Conservation (phyloP, 2,888 invertebrate species). For the Sinelater perroti region DNA sequence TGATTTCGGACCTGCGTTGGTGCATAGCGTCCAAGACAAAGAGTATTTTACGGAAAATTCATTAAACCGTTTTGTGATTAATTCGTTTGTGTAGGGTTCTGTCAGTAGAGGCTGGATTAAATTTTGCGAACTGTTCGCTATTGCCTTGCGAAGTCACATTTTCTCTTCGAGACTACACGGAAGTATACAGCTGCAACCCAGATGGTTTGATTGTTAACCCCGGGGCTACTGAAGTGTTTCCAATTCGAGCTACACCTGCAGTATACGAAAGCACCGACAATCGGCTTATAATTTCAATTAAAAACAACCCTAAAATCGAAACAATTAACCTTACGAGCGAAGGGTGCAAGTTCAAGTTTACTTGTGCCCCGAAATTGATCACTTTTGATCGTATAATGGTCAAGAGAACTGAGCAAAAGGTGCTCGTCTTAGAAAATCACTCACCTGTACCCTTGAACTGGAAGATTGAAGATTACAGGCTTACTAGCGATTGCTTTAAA, state of each 20-base stretch:
- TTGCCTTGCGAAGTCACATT: slow-evolving; percentile 63
- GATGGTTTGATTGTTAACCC: slow-evolving; percentile 47
- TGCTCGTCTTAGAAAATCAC: slow-evolving; percentile 66
- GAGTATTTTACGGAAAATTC: slow-evolving; percentile 9
- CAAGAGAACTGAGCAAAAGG: slow-evolving; percentile 62
- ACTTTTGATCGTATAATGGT: slow-evolving; percentile 67
- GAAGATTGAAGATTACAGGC: slow-evolving; percentile 64
- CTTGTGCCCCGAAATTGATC: slow-evolving; percentile 55
- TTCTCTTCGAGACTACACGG: slow-evolving; percentile 60
- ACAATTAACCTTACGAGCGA: slow-evolving; percentile 63
- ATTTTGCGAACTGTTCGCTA: slow-evolving; percentile 65
- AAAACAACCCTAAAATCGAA: slow-evolving; percentile 69
- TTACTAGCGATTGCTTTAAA: too few relatives aligned
- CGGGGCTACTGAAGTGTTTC: slow-evolving; percentile 47
- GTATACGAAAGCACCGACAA: slow-evolving; percentile 52
- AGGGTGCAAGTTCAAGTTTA: slow-evolving; percentile 65
- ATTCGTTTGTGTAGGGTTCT: slow-evolving; percentile 58
- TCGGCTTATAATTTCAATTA: slow-evolving; percentile 57
- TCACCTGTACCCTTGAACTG: slow-evolving; percentile 67
- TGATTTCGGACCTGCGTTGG: slow-evolving; percentile 51
- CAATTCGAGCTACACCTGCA: slow-evolving; percentile 53
- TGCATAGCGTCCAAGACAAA: not conserved
- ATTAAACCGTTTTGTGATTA: not conserved
- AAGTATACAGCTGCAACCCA: slow-evolving; percentile 62
- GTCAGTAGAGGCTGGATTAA: slow-evolving; percentile 62